These are phyloP conservation scores for Drosophila affinis DNA, from an alignment of 2,888 invertebrate genomes.

Conservation along the genomic window DNA sequence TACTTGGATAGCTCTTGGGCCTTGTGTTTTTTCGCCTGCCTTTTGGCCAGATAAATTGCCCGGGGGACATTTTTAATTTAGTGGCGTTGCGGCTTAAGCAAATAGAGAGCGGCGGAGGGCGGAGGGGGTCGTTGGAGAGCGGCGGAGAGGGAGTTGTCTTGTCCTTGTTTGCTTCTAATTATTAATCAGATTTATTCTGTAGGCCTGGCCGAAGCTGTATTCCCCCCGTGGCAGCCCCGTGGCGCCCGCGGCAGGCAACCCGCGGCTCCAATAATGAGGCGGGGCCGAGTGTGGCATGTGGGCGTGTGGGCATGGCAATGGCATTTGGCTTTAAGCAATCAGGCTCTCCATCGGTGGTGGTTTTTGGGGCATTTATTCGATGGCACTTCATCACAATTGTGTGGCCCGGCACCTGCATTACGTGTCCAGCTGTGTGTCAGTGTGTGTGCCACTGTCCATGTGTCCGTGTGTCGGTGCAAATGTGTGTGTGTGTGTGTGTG, in stretches of 20 bases:
- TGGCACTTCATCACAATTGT: constrained; percentile 27
- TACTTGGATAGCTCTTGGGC: not conserved
- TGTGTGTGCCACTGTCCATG: not conserved
- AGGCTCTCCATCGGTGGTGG: constrained; percentile 27
- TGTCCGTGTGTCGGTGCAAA: not conserved
- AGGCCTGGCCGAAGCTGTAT: not conserved
- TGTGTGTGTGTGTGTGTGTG: constrained; percentile 17
- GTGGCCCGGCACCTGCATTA: constrained; percentile 23
- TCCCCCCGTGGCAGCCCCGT: not conserved
- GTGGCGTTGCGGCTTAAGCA: constrained; percentile 55
- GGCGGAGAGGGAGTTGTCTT: not conserved
- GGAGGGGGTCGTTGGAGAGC: not conserved
- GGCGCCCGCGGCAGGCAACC: not conserved
- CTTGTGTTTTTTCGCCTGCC: not conserved
- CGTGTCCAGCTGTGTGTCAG: constrained; percentile 4
- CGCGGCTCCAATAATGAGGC: constrained; percentile 9
- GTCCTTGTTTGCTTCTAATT: constrained; percentile 69
- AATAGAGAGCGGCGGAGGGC: constrained; percentile 21
- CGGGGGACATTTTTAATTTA: constrained; percentile 78
- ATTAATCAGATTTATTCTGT: constrained; percentile 65
- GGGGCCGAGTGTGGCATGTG: constrained; percentile 14
- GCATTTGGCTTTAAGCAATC: constrained; percentile 61
- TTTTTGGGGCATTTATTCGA: constrained; percentile 35
- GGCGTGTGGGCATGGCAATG: constrained; percentile 49
- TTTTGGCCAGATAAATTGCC: constrained; percentile 70